These are phyloP conservation scores for Acropternis orthonyx DNA, from an alignment of 2,797 vertebrate species.

Conservation along the genomic window DNA sequence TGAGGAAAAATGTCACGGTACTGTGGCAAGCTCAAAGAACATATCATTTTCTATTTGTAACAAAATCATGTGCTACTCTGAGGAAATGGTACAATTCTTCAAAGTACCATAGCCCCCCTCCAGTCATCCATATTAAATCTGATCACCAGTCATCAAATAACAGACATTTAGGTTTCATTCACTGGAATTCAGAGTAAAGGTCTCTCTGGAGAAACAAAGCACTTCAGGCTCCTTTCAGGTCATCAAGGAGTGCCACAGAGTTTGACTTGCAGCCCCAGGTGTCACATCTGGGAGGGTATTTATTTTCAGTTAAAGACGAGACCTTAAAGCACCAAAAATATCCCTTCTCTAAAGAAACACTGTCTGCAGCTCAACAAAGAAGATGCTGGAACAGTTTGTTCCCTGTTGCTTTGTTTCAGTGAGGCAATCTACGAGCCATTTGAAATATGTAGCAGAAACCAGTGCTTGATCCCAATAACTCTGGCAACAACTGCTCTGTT, in stretches of 20 bases:
- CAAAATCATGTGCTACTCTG: background rate
- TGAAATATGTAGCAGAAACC: constrained; percentile 30
- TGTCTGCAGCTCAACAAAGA: background rate
- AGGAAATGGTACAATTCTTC: background rate
- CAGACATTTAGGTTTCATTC: background rate
- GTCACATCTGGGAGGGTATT: background rate
- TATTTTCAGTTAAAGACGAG: background rate
- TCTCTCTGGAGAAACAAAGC: background rate
- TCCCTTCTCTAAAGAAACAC: background rate
- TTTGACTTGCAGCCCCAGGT: background rate
- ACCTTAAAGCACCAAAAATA: background rate
- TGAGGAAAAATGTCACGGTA: background rate
- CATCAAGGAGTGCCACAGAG: background rate
- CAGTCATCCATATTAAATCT: background rate
- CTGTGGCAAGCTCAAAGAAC: background rate
- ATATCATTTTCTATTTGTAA: background rate
- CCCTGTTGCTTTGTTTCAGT: background rate
- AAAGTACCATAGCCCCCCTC: background rate
- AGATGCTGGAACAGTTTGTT: background rate
- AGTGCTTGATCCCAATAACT: constrained; percentile 1
- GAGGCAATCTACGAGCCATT: background rate
- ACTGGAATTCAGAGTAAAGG: background rate
- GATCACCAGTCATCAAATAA: background rate
- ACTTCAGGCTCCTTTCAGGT: background rate
- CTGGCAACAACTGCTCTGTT: constrained; percentile 26